A percentile compares a stretch with the other conserved stretches of the same genome.
Evolutionary conservation across 2,113 vertebrate genomes (phyloP).

Genomic region (Proterorhinus semilunaris): DNA sequence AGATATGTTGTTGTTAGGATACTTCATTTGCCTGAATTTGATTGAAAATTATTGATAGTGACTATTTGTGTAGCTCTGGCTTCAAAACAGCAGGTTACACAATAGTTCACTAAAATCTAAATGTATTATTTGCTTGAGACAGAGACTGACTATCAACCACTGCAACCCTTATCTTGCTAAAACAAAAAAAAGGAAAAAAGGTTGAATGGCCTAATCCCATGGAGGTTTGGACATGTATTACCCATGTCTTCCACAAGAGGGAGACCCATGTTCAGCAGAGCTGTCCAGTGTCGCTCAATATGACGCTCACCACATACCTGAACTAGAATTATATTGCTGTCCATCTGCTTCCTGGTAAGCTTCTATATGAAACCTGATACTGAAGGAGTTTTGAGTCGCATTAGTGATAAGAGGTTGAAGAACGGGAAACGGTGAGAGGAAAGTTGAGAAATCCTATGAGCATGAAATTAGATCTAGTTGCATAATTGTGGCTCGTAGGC

Average conservation of each 20-base stretch:
- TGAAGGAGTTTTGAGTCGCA: neutral
- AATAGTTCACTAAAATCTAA: no score
- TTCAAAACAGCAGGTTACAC: no score
- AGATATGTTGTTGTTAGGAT: no score
- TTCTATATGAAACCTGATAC: neutral
- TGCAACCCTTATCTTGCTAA: no score
- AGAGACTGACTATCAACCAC: no score
- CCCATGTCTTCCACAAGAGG: conserved; percentile 43
- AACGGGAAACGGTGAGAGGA: neutral
- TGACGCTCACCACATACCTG: conserved; percentile 13
- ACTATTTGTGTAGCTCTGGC: no score
- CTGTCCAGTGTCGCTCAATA: neutral
- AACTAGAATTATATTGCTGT: conserved; percentile 19
- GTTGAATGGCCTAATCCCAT: neutral
- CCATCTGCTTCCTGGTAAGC: neutral
- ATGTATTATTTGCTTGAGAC: no score
- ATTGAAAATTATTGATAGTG: no score
- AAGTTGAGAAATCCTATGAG: conserved; percentile 25
- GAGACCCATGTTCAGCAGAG: conserved; percentile 26
- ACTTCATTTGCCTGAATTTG: no score
- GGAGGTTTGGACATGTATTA: neutral
- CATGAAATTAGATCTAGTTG: conserved; percentile 61
- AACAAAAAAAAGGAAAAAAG: no score
- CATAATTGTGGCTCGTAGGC: conserved; percentile 51
- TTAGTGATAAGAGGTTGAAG: neutral